Evolutionary conservation across 2,113 vertebrate genomes (phyloP).

Genomic region (Microcebus tavaratra): DNA sequence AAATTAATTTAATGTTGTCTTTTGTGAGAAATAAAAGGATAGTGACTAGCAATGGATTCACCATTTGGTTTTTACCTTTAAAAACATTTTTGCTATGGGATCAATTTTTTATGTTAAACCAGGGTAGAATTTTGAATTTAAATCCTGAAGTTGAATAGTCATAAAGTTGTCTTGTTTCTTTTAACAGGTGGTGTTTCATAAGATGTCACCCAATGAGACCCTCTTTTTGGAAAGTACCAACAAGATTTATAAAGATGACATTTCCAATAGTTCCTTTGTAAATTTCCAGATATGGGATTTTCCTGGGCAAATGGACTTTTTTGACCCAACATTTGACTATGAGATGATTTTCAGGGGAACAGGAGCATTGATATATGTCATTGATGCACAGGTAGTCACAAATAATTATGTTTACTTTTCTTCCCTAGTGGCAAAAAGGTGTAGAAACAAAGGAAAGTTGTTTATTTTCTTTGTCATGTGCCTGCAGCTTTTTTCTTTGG

Average conservation of each 20-base stretch:
- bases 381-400: constrained; percentile 95
- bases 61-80: not conserved
- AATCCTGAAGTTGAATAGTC: constrained; percentile 5
- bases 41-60: not conserved
- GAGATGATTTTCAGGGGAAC: constrained; percentile 99
- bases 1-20: constrained; percentile 7
- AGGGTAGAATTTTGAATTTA: constrained; percentile 29
- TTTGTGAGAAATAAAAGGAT: not conserved
- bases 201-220: constrained; percentile 99
- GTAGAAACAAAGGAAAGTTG: constrained; percentile 15
- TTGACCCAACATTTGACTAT: constrained; percentile 98
- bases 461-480: constrained; percentile 25
- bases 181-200: constrained; percentile 97
- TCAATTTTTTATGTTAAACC: constrained; percentile 33
- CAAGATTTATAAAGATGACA: constrained; percentile 99
- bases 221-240: constrained; percentile 99
- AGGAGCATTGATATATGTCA: constrained; percentile 98
- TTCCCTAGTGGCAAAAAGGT: constrained; percentile 30
- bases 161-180: constrained; percentile 62
- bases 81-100: not conserved
- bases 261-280: constrained; percentile 99
- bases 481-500: constrained; percentile 18
- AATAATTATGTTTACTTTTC: constrained; percentile 42
- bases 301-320: constrained; percentile 98
- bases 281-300: constrained; percentile 99